These are phyloP conservation scores for Lophius americanus DNA, from an alignment of 2,797 vertebrate genomes.

Conservation along the genomic window DNA sequence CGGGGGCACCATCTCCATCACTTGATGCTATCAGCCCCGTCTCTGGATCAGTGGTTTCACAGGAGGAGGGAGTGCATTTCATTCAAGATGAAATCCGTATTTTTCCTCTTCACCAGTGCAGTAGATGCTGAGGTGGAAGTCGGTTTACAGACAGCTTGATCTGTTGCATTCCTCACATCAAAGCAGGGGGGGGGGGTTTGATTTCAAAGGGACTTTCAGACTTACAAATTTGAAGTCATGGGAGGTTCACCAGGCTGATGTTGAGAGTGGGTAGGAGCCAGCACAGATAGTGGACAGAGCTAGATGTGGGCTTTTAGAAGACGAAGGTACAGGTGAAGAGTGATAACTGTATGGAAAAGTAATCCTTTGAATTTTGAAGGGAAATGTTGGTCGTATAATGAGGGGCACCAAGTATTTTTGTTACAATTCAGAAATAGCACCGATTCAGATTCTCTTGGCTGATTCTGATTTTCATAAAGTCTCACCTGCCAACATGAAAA, in stretches of 20 bases:
- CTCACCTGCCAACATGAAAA: too few species aligned
- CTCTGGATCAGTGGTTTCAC: conserved; percentile 29
- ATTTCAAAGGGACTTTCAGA: conserved; percentile 47
- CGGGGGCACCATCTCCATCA: conserved; percentile 35
- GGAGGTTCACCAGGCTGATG: conserved; percentile 32
- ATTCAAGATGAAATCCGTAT: conserved; percentile 42
- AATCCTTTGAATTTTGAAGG: conserved; percentile 5
- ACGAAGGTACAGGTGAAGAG: background rate
- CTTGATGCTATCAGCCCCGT: conserved; percentile 46
- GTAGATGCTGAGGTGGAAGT: conserved; percentile 2
- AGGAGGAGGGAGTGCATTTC: conserved; percentile 23
- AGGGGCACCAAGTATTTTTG: too few species aligned
- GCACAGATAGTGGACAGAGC: too few species aligned
- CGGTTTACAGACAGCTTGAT: conserved; percentile 42
- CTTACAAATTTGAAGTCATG: conserved; percentile 27
- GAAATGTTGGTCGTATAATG: background rate
- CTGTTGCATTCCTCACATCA: conserved; percentile 55
- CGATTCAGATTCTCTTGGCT: too few species aligned
- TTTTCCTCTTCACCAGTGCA: conserved; percentile 12
- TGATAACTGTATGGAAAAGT: conserved; percentile 23
- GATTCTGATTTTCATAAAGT: too few species aligned
- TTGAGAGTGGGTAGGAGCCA: conserved; percentile 19
- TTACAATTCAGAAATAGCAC: too few species aligned
- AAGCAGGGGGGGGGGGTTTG: conserved; percentile 5
- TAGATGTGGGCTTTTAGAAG: background rate